A percentile compares a stretch with the other conserved stretches of the same genome.
These are phyloP conservation scores for Gymnosoma rotundatum DNA, from an alignment of 2,888 invertebrate genomes.

Conservation along the genomic window DNA sequence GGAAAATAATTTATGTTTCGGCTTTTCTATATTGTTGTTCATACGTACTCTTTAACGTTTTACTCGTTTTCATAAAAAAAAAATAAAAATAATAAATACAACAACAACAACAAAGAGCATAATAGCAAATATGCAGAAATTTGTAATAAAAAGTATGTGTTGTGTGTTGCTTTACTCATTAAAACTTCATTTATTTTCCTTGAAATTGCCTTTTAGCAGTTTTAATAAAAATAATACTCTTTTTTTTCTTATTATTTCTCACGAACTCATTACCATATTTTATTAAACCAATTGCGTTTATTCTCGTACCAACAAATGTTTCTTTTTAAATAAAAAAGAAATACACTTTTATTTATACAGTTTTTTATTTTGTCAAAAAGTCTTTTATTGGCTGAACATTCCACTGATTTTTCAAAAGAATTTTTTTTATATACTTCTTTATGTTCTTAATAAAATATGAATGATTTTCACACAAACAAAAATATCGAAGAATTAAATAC, in stretches of 20 bases:
- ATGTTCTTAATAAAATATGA: slow-evolving; percentile 55
- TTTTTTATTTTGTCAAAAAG: slow-evolving; percentile 45
- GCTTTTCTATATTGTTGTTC: slow-evolving; percentile 25
- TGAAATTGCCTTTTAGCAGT: slow-evolving; percentile 66
- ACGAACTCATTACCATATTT: background rate
- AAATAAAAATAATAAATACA: slow-evolving; percentile 18
- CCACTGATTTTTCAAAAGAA: slow-evolving; percentile 22
- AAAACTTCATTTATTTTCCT: slow-evolving; percentile 66
- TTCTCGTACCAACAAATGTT: slow-evolving; percentile 49
- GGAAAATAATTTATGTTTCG: slow-evolving; percentile 65
- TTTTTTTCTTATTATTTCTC: background rate
- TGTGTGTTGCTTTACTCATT: slow-evolving; percentile 62
- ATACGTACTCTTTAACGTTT: background rate
- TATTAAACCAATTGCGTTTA: slow-evolving; percentile 39
- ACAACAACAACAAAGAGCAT: slow-evolving; percentile 43
- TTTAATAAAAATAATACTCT: slow-evolving; percentile 57
- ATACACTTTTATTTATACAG: slow-evolving; percentile 44
- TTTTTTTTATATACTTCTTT: background rate
- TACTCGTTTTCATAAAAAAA: slow-evolving; percentile 32
- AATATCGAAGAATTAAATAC: background rate
- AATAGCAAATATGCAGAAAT: slow-evolving; percentile 25
- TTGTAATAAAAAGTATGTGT: slow-evolving; percentile 36
- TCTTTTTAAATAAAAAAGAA: slow-evolving; percentile 49
- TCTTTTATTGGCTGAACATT: slow-evolving; percentile 39
- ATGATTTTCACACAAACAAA: slow-evolving; percentile 32